Base-by-base conservation (phyloP, 2,888 invertebrate species). In the Hydrotaea cyrtoneurina region DNA sequence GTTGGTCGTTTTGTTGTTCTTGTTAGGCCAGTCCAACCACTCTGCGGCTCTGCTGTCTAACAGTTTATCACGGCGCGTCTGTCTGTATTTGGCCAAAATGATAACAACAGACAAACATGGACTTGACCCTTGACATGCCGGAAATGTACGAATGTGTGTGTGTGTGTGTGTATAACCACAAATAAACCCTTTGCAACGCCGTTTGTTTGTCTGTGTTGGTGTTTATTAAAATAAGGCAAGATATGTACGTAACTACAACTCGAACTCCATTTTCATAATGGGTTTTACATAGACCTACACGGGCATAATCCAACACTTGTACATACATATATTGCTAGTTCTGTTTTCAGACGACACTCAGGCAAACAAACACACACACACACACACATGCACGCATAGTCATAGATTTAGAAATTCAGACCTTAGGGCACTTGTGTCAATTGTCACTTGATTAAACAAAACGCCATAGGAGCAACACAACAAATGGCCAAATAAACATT, bases 371-470 rank as follows among this genome's bases (percentile, higher is more conserved):
- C 36, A 17, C n/a, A 66, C 11, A 43, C 36, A n/a, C 1, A 39
- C 17, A 2, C 1, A 21, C 21, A 66, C 36, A 43, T 43, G 1
- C 19, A 13, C 31, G 19, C 21, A 64, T 36, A 31, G 36, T 21
- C 36, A 31, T 8, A 43, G 66, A 11, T 39, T 43, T 39, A 43
- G 21, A 43, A 43, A 66, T 43, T 17, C 66, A 66, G 36, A 62
- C 66, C 84, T 82, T 72, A 55, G 79, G 81, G 59, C 43, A 73
- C 43, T 77, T 85, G 76, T 79, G 78, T 73, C 83, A 80, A 86
- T 87, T 87, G 86, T 85, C 83, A 86, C 83, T 83, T 83, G 85
- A 87, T 87, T 87, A 86, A 83, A 77, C 78, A 74, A 86, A 82
- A 69, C 23, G 86, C 82, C 80, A 74, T 57, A 15, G 43, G 66